phyloP scores from a whole-genome alignment of 2,888 invertebrate species.

The Pardosa pseudoannulata region DNA sequence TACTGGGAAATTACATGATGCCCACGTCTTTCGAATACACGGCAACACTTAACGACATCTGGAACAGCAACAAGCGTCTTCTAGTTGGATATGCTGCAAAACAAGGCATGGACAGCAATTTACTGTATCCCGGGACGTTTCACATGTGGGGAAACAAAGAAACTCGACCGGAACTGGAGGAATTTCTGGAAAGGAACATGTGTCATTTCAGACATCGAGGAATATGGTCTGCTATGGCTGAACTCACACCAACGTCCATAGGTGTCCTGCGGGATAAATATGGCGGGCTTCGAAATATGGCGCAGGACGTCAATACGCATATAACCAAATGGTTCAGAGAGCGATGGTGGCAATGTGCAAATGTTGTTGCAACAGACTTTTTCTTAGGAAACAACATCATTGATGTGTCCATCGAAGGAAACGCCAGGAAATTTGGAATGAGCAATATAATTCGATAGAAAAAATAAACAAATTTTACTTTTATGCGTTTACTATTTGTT shows the following conservation, averaged over 20 bases:
- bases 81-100: constrained; percentile 82
- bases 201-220: constrained; percentile 53
- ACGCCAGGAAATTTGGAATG: constrained; percentile 40
- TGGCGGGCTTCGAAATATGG: constrained; percentile 72
- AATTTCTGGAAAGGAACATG: constrained; percentile 78
- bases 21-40: constrained; percentile 80
- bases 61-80: constrained; percentile 80
- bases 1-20: constrained; percentile 81
- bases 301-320: constrained; percentile 70
- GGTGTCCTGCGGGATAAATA: constrained; percentile 66
- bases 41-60: constrained; percentile 82
- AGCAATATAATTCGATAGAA: constrained; percentile 14
- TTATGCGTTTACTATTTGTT: too few relatives aligned
- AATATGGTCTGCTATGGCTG: constrained; percentile 73
- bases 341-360: constrained; percentile 73
- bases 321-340: constrained; percentile 73
- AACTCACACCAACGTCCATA: constrained; percentile 72
- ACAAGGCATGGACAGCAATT: constrained; percentile 75
- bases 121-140: constrained; percentile 58
- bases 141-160: constrained; percentile 82
- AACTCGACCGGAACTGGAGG: constrained; percentile 80
- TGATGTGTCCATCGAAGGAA: constrained; percentile 70
- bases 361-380: constrained; percentile 73
- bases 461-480: too few relatives aligned
- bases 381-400: constrained; percentile 74